Evolutionary conservation across 2,113 vertebrate species (phyloP).

Genomic region (Hippocampus zosterae): DNA sequence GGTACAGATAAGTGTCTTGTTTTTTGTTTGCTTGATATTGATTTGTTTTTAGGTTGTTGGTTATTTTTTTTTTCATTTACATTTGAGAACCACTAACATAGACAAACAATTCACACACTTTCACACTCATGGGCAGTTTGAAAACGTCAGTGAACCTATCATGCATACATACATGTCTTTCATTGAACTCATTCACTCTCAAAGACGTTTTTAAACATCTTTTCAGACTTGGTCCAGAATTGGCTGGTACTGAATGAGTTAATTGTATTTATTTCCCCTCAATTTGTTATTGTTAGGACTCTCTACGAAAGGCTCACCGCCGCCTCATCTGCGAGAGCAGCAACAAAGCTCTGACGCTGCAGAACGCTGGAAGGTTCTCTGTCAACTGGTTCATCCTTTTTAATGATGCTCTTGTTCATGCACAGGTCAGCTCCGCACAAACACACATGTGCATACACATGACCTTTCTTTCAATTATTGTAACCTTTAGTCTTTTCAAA

Average conservation of each 20-base stretch:
- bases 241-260: too few species aligned
- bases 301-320: conserved; percentile 86
- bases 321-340: conserved; percentile 94
- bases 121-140: background rate
- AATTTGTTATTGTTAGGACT: conserved; percentile 74
- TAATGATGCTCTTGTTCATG: conserved; percentile 91
- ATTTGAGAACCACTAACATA: too few species aligned
- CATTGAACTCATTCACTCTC: too few species aligned
- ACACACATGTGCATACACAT: background rate
- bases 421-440: conserved; percentile 79
- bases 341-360: conserved; percentile 86
- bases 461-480: conserved; percentile 9
- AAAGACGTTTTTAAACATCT: too few species aligned
- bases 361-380: conserved; percentile 93
- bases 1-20: background rate
- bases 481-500: conserved; percentile 46
- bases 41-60: too few species aligned
- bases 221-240: too few species aligned
- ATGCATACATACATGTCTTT: too few species aligned
- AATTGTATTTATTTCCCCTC: background rate
- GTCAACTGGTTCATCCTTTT: conserved; percentile 99
- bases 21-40: too few species aligned
- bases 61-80: too few species aligned
- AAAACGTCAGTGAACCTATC: background rate
- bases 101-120: background rate